Evolutionary conservation across 2,113 vertebrate species (phyloP).

Genomic region (Phalacrocorax brasilianus): DNA sequence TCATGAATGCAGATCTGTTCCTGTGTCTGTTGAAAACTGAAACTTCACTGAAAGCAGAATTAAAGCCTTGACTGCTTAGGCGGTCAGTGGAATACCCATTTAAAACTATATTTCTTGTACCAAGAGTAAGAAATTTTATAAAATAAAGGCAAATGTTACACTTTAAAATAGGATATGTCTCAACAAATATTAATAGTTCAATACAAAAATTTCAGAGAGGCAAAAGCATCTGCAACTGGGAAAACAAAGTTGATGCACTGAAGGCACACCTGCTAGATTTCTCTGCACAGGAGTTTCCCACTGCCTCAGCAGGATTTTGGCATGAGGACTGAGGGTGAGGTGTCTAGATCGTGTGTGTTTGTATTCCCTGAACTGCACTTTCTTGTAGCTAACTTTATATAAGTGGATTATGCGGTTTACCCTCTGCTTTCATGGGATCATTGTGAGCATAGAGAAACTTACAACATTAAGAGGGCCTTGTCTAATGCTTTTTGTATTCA

Average conservation of each 20-base stretch:
- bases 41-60: constrained; percentile 6
- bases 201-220: background rate
- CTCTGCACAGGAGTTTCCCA: background rate
- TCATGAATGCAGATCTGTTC: background rate
- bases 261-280: background rate
- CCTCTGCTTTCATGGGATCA: background rate
- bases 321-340: background rate
- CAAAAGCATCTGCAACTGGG: background rate
- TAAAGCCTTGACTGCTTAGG: background rate
- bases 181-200: background rate
- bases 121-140: background rate
- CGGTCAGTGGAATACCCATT: background rate
- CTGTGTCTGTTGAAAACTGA: constrained; percentile 13
- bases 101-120: background rate
- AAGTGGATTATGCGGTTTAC: background rate
- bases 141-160: background rate
- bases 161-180: background rate
- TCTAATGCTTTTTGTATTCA: background rate
- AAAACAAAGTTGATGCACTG: background rate
- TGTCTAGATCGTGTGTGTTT: background rate
- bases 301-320: background rate
- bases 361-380: background rate
- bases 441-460: background rate
- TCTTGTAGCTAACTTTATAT: background rate
- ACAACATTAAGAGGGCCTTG: background rate